These are phyloP conservation scores for Pandemis cinnamomeana DNA, from an alignment of 2,888 invertebrate genomes.

Conservation along the genomic window DNA sequence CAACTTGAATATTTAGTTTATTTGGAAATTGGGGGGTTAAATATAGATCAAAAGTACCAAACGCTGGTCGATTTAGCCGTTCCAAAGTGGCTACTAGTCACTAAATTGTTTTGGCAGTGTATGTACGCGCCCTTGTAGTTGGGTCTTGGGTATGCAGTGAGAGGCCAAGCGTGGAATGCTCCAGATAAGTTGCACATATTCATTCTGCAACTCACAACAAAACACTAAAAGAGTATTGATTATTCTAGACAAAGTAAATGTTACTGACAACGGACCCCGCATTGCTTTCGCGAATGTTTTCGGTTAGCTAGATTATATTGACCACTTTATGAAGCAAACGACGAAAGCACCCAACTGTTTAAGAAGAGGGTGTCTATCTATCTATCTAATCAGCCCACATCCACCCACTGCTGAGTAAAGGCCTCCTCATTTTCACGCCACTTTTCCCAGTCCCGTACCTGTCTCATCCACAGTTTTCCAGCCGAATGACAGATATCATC, in stretches of 20 bases:
- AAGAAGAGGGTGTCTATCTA: background rate
- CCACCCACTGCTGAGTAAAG: too few relatives aligned
- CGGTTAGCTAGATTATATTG: background rate
- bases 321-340: background rate
- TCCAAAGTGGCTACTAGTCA: background rate
- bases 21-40: background rate
- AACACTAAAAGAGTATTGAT: background rate
- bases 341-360: background rate
- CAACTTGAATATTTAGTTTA: constrained; percentile 15
- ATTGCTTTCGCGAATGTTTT: background rate
- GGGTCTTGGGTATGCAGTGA: too few relatives aligned
- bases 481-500: too few relatives aligned
- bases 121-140: too few relatives aligned
- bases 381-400: too few relatives aligned
- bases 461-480: too few relatives aligned
- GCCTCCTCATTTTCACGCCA: background rate
- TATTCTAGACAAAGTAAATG: background rate
- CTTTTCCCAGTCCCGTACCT: too few relatives aligned
- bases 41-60: background rate
- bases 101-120: background rate
- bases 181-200: too few relatives aligned
- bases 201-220: background rate
- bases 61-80: background rate
- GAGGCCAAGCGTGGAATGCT: too few relatives aligned
- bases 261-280: background rate